Base-by-base conservation (phyloP, 1,140 invertebrate genomes). In the Pseudachorutes palmiensis region DNA sequence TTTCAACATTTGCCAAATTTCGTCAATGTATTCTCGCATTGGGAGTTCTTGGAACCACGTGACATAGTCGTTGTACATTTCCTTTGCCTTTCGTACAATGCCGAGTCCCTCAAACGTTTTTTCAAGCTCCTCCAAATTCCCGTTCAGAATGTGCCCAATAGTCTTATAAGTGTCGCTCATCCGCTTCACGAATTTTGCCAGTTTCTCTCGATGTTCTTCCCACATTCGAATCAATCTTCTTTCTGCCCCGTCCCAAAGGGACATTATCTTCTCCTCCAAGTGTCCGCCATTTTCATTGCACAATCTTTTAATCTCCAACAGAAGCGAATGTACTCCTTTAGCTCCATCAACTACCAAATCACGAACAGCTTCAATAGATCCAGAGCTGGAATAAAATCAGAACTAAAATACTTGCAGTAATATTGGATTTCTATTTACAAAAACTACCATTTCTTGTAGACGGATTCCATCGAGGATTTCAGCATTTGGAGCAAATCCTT, bases 21-120 rank as follows among this genome's bases (percentile, higher is more conserved):
- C 41, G 16, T 74, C 68, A 16, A 76, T 31, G 64, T 75, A 75
- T 12, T 75, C 75, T 51, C 73, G 71, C n/a, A 75, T 60, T 33
- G 75, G 75, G 16, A 77, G 62, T 66, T 76, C 76, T 62, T 76
- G 72, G 48, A 76, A 33, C 76, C 76, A 77, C 9, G 48, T 59
- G 2, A 64, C 48, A 64, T 76, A 77, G n/a, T 71, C 69, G 26
- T 72, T 19, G 49, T 75, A 76, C 14, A 74, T 31, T 3, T 65
- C 36, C 3, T 70, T 36, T 16, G 72, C 9, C 32, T 66, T 72
- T 28, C 61, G 45, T 14, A 75, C 57, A 30, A 73, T 29, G 16
- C 64, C 65, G 9, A 70, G 57, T 28, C 62, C 68, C 22, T 70
- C 29, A 33, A 74, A 30, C 62, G 65, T 65, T 26, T 72, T 55